These are phyloP conservation scores for Spea bombifrons DNA, from an alignment of 2,113 vertebrate species.

Conservation along the genomic window DNA sequence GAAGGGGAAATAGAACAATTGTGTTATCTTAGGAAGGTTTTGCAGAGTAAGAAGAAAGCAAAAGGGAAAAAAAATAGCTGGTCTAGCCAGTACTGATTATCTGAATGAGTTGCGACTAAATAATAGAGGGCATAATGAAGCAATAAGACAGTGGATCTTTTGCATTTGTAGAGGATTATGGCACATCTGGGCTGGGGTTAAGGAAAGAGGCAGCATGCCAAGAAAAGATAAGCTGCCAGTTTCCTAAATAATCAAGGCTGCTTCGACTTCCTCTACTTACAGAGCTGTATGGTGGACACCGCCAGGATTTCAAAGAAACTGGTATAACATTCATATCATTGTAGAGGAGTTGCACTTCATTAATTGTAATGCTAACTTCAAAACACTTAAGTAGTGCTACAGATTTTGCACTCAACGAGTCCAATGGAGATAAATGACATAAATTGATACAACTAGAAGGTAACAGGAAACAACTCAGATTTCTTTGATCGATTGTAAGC, in stretches of 20 bases:
- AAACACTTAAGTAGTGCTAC: background rate
- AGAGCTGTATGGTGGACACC: background rate
- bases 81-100: conserved; percentile 12
- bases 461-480: conserved; percentile 14
- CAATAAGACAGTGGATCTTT: conserved; percentile 36
- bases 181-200: conserved; percentile 45
- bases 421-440: conserved; percentile 1
- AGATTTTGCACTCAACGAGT: conserved; percentile 18
- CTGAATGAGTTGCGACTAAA: conserved; percentile 41
- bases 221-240: conserved; percentile 27
- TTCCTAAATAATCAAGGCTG: conserved; percentile 2
- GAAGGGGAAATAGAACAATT: conserved; percentile 6
- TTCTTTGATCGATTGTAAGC: conserved; percentile 8
- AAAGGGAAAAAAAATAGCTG: conserved; percentile 6
- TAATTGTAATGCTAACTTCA: background rate
- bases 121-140: conserved; percentile 42
- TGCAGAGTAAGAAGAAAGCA: background rate
- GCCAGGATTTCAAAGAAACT: background rate
- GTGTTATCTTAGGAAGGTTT: background rate
- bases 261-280: conserved; percentile 18
- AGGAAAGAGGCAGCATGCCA: conserved; percentile 34
- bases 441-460: background rate
- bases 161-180: conserved; percentile 42
- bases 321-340: background rate
- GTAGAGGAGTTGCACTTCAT: background rate